Evolutionary conservation across 2,888 invertebrate genomes (phyloP), one percentile per base, ranked within the genome.

Genomic region (Aspidiotus destructor): DNA sequence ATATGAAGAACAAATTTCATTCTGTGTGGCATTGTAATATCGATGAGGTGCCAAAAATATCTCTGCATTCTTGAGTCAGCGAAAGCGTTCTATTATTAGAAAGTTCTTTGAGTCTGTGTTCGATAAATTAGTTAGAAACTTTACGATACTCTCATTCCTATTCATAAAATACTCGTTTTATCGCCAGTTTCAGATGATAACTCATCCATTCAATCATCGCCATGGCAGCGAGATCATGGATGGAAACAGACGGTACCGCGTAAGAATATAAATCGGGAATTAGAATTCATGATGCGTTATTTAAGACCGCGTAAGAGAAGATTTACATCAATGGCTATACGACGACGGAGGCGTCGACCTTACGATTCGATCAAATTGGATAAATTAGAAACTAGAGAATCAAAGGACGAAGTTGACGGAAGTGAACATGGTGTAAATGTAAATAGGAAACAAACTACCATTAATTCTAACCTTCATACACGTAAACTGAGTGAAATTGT

Each of bases 211-310:
- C 90, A 91, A 78, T 91, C 91, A 73, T 92, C 91, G 75, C 92
- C 91, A 71, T 91, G 91, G 89, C 89, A 90, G 79, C 84, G 91
- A 74, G 91, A 92, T 79, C 90, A 90, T 80, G 87, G 88, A 77
- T 92, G 91, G 89, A 91, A 91, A 79, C 91, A 91, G 79, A 80
- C 85, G 72, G 81, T 84, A 73, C 91, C 91, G 70, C 84, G 86
- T 74, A 84, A 84, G 73, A 85, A 86, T 77, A 80, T 86, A 73
- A 86, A 87, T 76, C 85, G 84, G 76, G 86, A 87, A 80, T 81
- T 89, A 80, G 83, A 84, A 76, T 83, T 89, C 76, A 86, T 82
- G 77, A 86, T 84, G 76, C 82, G 83, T 77, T 80, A 84, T 73
- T 81, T 81, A 73, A 79, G 80, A 73, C 76, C 82, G 76, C 76